Conservation (phyloP, 2,888 invertebrate genomes). For the Plemyria rubiginata region DNA sequence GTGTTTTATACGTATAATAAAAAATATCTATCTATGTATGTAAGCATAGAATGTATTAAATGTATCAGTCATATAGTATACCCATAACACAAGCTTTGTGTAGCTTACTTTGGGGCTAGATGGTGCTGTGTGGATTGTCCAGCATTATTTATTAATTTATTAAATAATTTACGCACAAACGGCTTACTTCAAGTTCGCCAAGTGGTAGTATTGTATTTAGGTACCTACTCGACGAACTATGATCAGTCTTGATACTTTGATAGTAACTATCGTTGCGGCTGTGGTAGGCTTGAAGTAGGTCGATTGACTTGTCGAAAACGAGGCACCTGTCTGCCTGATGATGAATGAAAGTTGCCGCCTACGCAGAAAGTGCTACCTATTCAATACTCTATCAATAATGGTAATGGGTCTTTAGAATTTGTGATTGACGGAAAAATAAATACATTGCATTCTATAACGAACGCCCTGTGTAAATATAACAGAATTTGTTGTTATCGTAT, state of each 20-base stretch:
- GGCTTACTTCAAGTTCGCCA: not conserved
- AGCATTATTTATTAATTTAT: too few relatives aligned
- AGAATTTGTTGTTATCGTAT: too few relatives aligned
- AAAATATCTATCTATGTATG: too few relatives aligned
- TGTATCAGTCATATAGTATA: too few relatives aligned
- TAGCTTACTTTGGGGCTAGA: too few relatives aligned
- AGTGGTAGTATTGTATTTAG: not conserved
- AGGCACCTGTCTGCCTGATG: constrained; percentile 18
- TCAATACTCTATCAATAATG: constrained; percentile 8
- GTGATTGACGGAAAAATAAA: not conserved
- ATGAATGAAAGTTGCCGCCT: constrained; percentile 27
- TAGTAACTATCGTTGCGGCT: constrained; percentile 7
- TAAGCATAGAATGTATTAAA: too few relatives aligned
- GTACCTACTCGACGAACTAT: not conserved
- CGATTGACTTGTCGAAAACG: constrained; percentile 27
- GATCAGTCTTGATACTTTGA: not conserved
- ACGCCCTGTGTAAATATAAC: too few relatives aligned
- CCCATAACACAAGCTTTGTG: too few relatives aligned
- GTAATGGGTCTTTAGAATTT: not conserved
- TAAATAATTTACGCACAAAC: too few relatives aligned
- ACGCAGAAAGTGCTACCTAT: constrained; percentile 7
- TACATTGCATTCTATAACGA: not conserved
- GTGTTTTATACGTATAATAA: too few relatives aligned
- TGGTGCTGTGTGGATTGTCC: too few relatives aligned
- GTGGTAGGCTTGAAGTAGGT: constrained; percentile 28